These are phyloP conservation scores for Quadriops clusia DNA, from an alignment of 2,888 invertebrate species.

Conservation along the genomic window DNA sequence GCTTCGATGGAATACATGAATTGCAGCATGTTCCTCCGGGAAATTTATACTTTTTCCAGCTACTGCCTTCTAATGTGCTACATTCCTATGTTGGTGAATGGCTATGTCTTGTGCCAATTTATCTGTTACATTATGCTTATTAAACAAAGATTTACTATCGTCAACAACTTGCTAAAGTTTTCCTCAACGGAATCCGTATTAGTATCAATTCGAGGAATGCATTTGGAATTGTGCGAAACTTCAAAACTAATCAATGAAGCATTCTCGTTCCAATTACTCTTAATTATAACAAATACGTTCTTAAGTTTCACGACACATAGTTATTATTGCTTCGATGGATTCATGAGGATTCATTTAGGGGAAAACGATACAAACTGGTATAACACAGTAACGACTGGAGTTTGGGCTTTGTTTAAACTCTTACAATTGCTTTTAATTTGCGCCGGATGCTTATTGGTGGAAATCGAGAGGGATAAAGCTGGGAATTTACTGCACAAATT, in stretches of 20 bases:
- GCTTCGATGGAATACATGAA: constrained; percentile 14
- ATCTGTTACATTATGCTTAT: constrained; percentile 10
- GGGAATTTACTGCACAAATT: constrained; percentile 3
- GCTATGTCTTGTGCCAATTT: constrained; percentile 14
- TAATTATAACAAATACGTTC: constrained; percentile 13
- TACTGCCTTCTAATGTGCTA: constrained; percentile 15
- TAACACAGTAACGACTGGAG: constrained; percentile 12
- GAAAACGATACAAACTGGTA: constrained; percentile 10
- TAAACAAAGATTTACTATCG: constrained; percentile 11
- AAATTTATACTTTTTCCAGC: constrained; percentile 12
- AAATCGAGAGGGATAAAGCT: background rate
- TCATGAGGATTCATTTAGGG: constrained; percentile 11
- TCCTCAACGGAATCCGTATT: constrained; percentile 2
- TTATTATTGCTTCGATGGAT: constrained; percentile 16
- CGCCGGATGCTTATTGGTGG: too few species aligned
- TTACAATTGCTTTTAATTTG: constrained; percentile 11
- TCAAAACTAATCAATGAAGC: constrained; percentile 11
- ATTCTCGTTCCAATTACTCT: constrained; percentile 13
- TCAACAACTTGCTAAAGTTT: constrained; percentile 8
- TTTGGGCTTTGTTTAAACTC: constrained; percentile 15
- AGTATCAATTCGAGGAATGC: constrained; percentile 9
- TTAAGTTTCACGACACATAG: constrained; percentile 15
- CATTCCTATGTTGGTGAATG: constrained; percentile 13
- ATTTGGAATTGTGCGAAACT: constrained; percentile 12
- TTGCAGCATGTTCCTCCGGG: constrained; percentile 15